These are phyloP conservation scores for Sylvilagus bachmani DNA, from an alignment of 2,113 vertebrate genomes.

Conservation along the genomic window DNA sequence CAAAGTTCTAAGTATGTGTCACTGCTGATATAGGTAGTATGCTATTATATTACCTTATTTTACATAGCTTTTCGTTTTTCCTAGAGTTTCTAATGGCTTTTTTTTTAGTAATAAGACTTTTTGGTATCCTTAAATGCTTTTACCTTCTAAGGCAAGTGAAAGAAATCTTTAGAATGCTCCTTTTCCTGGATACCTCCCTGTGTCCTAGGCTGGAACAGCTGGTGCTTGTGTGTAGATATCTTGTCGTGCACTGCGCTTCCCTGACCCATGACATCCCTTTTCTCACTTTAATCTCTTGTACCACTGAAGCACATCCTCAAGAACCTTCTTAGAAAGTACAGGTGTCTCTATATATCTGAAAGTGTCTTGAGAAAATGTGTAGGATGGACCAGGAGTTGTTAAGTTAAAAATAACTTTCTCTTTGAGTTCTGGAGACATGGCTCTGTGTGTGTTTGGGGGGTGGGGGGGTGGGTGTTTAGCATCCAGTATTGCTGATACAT, in stretches of 20 bases:
- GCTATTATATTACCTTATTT: background rate
- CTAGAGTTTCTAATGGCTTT: slow-evolving; percentile 14
- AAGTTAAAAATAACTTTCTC: background rate
- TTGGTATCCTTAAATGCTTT: background rate
- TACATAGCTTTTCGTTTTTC: background rate
- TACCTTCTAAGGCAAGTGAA: background rate
- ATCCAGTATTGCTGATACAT: background rate
- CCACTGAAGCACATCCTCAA: background rate
- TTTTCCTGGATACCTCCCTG: background rate
- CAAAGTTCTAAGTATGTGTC: background rate
- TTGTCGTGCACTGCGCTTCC: background rate
- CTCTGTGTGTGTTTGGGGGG: too few relatives aligned
- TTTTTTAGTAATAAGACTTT: background rate
- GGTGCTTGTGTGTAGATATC: too few relatives aligned
- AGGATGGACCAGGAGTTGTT: background rate
- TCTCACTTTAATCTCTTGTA: background rate
- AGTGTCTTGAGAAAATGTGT: background rate
- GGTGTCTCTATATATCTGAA: slow-evolving; percentile 5
- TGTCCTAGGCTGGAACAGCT: background rate
- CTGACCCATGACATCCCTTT: background rate
- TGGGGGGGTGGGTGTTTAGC: background rate
- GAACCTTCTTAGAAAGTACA: background rate
- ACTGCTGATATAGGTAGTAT: background rate
- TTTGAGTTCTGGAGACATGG: background rate
- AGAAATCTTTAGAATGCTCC: background rate